Base-by-base conservation (phyloP, 2,797 vertebrate genomes). In the Lates japonicus region DNA sequence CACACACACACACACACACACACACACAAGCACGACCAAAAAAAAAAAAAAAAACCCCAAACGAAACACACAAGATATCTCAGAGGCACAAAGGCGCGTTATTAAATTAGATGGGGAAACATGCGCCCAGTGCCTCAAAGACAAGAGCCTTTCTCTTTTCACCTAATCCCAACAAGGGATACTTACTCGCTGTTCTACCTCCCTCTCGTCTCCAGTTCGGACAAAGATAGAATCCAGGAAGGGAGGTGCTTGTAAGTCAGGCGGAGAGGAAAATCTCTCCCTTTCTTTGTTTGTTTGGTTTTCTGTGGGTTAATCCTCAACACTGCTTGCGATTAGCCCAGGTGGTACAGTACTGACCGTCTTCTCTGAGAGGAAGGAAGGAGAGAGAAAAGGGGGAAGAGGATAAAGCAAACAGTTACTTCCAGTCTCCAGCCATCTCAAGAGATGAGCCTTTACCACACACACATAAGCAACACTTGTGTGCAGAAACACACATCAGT, bases 131-230 rank as follows among this genome's bases (percentile, higher is more conserved):
- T 70, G 80, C 87, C 87, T 91, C 86, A 87, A 92, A 94, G 70
- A 94, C 88, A 89, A 92, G 81, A 90, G 83, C 65, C 78, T 93
- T 93, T 93, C 86, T 92, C 84, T 90, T 88, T 87, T 82, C 79
- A 86, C 87, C 84, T 93, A 93, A 94, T 94, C 92, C 92, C 92
- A 92, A 94, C 93, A 94, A 92, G 88, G 92, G 88, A 92, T 87
- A 79, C 81, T 91, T 88, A 87, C 66, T 80, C 70, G n/a, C 84
- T 95, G 92, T 94, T 94, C 84, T 90, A 82, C 85, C 85, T 91
- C 87, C 83, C 87, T 91, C 86, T 90, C 42, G 80, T 87, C 84
- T 91, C n/a, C 84, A 48, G 37, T 88, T 82, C 82, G 78, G 90
- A 93, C 90, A 86, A 81, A 88, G 77, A 92, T n/a, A 89, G 84